Conservation (phyloP, 2,797 vertebrate species). For the Characodon lateralis region DNA sequence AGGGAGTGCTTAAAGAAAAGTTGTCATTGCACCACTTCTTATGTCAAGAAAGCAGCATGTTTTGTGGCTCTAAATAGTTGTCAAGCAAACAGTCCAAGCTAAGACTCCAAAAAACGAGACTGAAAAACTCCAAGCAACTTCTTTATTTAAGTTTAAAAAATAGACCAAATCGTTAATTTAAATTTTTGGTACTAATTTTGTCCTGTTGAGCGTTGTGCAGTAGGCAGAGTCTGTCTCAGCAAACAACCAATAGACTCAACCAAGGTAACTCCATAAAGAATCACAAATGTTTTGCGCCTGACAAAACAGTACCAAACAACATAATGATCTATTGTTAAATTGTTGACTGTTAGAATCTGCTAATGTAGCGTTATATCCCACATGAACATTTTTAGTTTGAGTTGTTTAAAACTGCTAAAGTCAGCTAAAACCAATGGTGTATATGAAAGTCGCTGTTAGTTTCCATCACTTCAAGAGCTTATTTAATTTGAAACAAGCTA, state of each 20-base stretch:
- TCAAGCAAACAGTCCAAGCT: conserved; percentile 6
- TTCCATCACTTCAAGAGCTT: background rate
- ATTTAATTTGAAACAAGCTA: too few relatives aligned
- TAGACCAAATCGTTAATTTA: background rate
- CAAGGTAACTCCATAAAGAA: background rate
- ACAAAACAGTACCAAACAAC: background rate
- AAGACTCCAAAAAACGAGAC: conserved; percentile 3
- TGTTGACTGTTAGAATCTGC: background rate
- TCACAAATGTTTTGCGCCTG: background rate
- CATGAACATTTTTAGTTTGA: background rate
- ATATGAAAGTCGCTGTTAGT: background rate
- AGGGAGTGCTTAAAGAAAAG: conserved; percentile 3
- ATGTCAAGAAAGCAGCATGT: background rate
- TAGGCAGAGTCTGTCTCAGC: background rate
- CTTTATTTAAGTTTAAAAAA: background rate
- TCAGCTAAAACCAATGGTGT: too few relatives aligned
- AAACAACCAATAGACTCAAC: background rate
- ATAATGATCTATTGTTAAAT: background rate
- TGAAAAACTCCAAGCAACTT: background rate
- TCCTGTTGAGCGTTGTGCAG: background rate
- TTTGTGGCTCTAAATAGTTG: conserved; percentile 13
- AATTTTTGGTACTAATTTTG: background rate
- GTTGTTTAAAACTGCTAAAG: background rate
- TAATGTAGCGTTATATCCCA: background rate
- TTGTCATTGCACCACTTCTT: background rate